These are phyloP conservation scores for Rhabdornis inornatus DNA, from an alignment of 2,113 vertebrate species.

Conservation along the genomic window DNA sequence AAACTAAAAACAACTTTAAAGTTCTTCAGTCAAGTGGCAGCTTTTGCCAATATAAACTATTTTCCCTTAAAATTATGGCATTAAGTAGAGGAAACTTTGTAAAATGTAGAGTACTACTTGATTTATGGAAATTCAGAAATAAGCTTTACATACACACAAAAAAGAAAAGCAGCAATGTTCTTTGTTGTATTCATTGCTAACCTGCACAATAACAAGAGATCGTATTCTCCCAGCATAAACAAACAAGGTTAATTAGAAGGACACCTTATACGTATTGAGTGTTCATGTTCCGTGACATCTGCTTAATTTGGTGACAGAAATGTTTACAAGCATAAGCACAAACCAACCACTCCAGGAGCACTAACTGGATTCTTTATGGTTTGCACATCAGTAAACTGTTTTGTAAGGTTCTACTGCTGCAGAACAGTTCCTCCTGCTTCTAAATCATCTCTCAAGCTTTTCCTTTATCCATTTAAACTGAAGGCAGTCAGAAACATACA, in stretches of 20 bases:
- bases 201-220: neutral
- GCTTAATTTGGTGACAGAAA: conserved; percentile 47
- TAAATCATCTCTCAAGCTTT: neutral
- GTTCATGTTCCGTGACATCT: neutral
- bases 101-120: neutral
- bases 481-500: neutral
- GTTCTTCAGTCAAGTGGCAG: conserved; percentile 17
- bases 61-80: conserved; percentile 11
- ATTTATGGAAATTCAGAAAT: conserved; percentile 22
- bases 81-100: neutral
- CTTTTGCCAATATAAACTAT: conserved; percentile 31
- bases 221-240: neutral
- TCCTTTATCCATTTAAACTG: neutral
- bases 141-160: neutral
- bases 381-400: neutral
- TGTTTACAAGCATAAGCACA: conserved; percentile 1
- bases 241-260: conserved; percentile 41
- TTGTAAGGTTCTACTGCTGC: neutral
- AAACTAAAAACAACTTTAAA: conserved; percentile 37
- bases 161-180: neutral
- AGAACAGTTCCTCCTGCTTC: neutral
- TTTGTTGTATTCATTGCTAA: neutral
- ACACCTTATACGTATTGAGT: neutral
- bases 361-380: conserved; percentile 1
- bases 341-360: neutral